Evolutionary conservation across 2,797 vertebrate species (phyloP).

Genomic region (Parotocinclus haroldoi): DNA sequence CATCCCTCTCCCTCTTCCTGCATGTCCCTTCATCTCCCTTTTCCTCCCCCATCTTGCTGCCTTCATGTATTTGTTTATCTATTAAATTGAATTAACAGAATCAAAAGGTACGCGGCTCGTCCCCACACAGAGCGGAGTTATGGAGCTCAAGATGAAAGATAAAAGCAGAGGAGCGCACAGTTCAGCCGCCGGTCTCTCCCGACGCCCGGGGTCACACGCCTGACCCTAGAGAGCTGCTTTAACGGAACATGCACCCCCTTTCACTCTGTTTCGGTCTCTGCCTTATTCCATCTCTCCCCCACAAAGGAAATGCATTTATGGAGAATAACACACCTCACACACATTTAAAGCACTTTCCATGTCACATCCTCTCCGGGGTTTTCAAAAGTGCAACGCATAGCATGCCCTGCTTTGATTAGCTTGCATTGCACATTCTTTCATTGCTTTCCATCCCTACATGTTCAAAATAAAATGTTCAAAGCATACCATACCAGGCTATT

Average conservation of each 20-base stretch:
- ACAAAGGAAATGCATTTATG: slow-evolving; percentile 40
- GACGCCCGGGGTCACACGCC: slow-evolving; percentile 47
- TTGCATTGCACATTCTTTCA: background rate
- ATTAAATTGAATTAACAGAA: slow-evolving; percentile 82
- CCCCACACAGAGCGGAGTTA: slow-evolving; percentile 73
- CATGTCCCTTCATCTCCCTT: slow-evolving; percentile 48
- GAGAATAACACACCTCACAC: slow-evolving; percentile 23
- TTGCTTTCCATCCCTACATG: no score
- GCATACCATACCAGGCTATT: no score
- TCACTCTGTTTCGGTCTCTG: slow-evolving; percentile 26
- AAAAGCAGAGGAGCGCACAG: slow-evolving; percentile 69
- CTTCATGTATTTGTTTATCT: slow-evolving; percentile 76
- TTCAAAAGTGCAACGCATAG: background rate
- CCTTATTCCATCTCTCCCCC: slow-evolving; percentile 34
- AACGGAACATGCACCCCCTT: slow-evolving; percentile 39
- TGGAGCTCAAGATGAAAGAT: slow-evolving; percentile 71
- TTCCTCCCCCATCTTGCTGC: slow-evolving; percentile 58
- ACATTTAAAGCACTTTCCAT: slow-evolving; percentile 14
- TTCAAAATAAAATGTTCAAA: no score
- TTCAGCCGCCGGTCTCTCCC: slow-evolving; percentile 74
- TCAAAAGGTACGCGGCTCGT: slow-evolving; percentile 75
- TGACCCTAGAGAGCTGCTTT: slow-evolving; percentile 49
- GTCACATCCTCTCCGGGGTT: slow-evolving; percentile 24
- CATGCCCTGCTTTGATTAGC: background rate
- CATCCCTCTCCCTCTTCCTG: slow-evolving; percentile 55